Percentiles rank a stretch among this genome's conserved stretches.
phyloP scores from a whole-genome alignment of 2,888 invertebrate genomes.

The Caenorhabditis macrosperma region DNA sequence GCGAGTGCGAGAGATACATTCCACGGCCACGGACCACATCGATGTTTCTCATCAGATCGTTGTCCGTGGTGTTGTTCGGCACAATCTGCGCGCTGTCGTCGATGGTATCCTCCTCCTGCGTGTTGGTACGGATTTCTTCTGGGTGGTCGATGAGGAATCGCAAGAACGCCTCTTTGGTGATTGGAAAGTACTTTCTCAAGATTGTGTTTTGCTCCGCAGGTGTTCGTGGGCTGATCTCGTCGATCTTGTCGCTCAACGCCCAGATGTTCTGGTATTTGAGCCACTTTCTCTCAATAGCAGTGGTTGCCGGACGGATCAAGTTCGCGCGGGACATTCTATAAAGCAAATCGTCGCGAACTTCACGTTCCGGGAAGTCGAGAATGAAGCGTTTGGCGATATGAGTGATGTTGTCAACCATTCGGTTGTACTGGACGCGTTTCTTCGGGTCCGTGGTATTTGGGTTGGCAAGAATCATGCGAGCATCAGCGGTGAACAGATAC shows the following conservation, averaged over 20 bases:
- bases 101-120: not conserved
- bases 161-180: not conserved
- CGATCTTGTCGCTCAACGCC: not conserved
- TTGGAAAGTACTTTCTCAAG: not conserved
- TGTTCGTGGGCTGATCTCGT: not conserved
- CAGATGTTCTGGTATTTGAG: not conserved
- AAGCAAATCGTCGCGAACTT: not conserved
- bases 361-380: not conserved
- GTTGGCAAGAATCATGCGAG: not conserved
- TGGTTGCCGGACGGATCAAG: not conserved
- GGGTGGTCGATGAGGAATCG: not conserved
- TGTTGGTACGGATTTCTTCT: not conserved
- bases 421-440: not conserved
- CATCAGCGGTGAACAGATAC: not conserved
- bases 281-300: not conserved
- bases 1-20: slow-evolving; percentile 4
- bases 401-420: not conserved
- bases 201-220: not conserved
- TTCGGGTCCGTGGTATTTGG: not conserved
- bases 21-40: slow-evolving; percentile 9
- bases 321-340: not conserved
- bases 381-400: not conserved
- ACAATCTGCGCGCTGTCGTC: not conserved
- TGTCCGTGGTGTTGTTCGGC: slow-evolving; percentile 10
- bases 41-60: not conserved